Percentiles rank a stretch among this genome's conserved stretches.
phyloP scores from a whole-genome alignment of 2,797 vertebrate genomes.

The Carcharodon carcharias region DNA sequence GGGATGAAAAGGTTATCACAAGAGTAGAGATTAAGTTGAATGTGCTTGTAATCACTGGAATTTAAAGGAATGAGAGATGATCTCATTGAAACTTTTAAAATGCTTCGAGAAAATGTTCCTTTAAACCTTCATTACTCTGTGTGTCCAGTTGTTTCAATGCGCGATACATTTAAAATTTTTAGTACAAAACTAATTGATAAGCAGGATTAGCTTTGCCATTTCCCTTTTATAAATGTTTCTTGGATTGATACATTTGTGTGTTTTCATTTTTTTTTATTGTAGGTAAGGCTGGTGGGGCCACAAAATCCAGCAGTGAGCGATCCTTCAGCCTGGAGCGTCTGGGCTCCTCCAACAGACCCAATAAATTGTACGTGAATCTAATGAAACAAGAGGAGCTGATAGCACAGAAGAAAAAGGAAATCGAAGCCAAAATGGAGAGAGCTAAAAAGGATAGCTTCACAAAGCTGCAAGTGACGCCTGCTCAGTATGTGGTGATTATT shows the following conservation, averaged over 20 bases:
- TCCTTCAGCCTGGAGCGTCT: constrained; percentile 62
- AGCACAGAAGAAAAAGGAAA: constrained; percentile 89
- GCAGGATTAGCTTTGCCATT: not conserved
- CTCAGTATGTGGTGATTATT: constrained; percentile 57
- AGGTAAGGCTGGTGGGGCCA: constrained; percentile 67
- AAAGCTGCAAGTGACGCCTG: constrained; percentile 55
- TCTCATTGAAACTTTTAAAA: too few relatives aligned
- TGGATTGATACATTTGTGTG: not conserved
- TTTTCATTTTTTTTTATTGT: constrained; percentile 44
- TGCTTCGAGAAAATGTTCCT: too few relatives aligned
- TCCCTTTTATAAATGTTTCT: not conserved
- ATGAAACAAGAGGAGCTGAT: constrained; percentile 89
- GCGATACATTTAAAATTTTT: not conserved
- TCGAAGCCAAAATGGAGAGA: constrained; percentile 83
- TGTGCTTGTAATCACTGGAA: too few relatives aligned
- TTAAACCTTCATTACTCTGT: too few relatives aligned
- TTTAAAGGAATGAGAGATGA: too few relatives aligned
- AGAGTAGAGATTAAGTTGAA: too few relatives aligned
- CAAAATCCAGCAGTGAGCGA: constrained; percentile 16
- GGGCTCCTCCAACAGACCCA: constrained; percentile 64
- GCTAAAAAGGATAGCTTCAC: constrained; percentile 60
- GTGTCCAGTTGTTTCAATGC: not conserved
- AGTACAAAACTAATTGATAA: too few relatives aligned
- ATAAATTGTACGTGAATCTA: constrained; percentile 80
- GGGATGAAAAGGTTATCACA: too few relatives aligned